phyloP scores from a whole-genome alignment of 2,888 invertebrate species.

The Dusona sp. region DNA sequence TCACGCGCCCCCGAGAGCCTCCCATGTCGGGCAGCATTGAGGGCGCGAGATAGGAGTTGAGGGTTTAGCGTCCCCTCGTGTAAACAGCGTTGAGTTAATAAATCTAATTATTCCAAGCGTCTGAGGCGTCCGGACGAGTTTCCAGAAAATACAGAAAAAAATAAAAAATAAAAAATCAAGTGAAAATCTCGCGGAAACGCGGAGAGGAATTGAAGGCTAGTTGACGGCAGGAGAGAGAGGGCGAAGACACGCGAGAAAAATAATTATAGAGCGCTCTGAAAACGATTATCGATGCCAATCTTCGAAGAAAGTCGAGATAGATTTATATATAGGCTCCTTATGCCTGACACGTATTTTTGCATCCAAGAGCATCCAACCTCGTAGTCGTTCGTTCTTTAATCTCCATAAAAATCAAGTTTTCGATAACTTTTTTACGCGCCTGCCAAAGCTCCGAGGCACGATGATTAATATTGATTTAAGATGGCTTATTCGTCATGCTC shows the following conservation, averaged over 20 bases:
- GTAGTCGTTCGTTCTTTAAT: constrained; percentile 49
- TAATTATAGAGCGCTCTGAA: constrained; percentile 72
- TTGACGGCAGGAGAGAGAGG: constrained; percentile 10
- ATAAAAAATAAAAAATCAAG: background rate
- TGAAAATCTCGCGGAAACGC: constrained; percentile 37
- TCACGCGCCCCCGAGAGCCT: constrained; percentile 71
- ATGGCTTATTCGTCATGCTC: background rate
- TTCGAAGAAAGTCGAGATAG: constrained; percentile 45
- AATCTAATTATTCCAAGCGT: constrained; percentile 78
- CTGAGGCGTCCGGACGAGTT: constrained; percentile 50
- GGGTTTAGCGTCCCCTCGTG: constrained; percentile 71
- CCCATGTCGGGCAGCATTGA: constrained; percentile 38
- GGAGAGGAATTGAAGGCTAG: constrained; percentile 41
- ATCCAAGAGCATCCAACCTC: constrained; percentile 11
- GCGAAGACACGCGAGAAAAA: constrained; percentile 72
- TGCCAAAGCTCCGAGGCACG: constrained; percentile 31
- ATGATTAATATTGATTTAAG: constrained; percentile 58
- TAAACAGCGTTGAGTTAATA: constrained; percentile 80
- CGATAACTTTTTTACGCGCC: constrained; percentile 53
- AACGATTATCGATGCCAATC: constrained; percentile 73
- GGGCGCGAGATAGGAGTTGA: constrained; percentile 12
- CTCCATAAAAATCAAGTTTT: constrained; percentile 63
- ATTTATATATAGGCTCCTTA: constrained; percentile 22
- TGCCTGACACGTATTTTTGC: constrained; percentile 52
- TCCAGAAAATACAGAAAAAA: constrained; percentile 40